These are phyloP conservation scores for Chanos chanos DNA, from an alignment of 2,797 vertebrate species.

Conservation along the genomic window DNA sequence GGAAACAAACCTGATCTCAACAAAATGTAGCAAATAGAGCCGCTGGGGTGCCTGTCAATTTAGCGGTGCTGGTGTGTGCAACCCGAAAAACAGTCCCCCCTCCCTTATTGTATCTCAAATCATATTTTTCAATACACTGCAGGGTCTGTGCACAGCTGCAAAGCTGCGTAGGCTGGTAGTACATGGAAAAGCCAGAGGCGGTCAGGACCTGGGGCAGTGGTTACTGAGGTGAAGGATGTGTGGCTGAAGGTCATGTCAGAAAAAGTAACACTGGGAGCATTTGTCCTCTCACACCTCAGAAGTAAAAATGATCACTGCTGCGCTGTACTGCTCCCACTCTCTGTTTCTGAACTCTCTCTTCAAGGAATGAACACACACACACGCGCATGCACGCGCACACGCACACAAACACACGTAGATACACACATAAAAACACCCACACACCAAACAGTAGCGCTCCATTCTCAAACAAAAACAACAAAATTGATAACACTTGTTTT, in stretches of 20 bases:
- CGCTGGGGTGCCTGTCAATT: not conserved
- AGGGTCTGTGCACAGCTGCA: too few species aligned
- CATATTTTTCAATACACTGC: too few species aligned
- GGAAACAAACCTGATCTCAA: constrained; percentile 23
- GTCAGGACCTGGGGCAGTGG: too few species aligned
- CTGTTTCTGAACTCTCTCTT: not conserved
- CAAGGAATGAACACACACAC: not conserved
- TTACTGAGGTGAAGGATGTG: too few species aligned
- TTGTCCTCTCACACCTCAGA: constrained; percentile 8
- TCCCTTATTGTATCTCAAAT: too few species aligned
- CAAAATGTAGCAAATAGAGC: constrained; percentile 14
- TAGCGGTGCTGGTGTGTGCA: constrained; percentile 11
- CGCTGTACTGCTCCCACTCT: not conserved
- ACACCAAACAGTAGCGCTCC: not conserved
- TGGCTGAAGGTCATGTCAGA: too few species aligned
- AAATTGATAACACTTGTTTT: too few species aligned
- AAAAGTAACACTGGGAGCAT: too few species aligned
- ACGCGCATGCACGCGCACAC: too few species aligned
- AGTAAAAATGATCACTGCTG: constrained; percentile 1
- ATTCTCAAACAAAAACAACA: not conserved
- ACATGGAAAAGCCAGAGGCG: too few species aligned
- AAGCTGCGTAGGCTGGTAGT: too few species aligned
- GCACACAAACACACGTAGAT: too few species aligned
- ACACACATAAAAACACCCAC: not conserved
- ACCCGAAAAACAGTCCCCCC: not conserved